Evolutionary conservation across 1,140 invertebrate species (phyloP).

Genomic region (Gryon sp.): DNA sequence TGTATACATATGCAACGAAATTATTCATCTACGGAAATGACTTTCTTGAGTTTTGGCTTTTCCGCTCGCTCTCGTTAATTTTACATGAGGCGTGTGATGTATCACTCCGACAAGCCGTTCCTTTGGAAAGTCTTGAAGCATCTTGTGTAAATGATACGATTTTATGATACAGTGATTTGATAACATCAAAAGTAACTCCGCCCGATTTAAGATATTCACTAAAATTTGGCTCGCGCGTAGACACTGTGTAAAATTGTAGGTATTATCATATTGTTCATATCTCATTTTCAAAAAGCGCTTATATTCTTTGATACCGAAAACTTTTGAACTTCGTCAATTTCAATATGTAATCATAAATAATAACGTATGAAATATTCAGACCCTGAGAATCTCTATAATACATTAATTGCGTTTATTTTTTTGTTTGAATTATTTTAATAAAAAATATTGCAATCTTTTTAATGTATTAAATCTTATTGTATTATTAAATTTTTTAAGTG

Average conservation of each 20-base stretch:
- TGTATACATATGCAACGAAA: constrained; percentile 5
- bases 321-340: constrained; percentile 8
- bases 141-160: background rate
- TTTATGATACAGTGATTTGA: constrained; percentile 10
- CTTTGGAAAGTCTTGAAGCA: constrained; percentile 5
- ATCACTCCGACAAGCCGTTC: constrained; percentile 23
- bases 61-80: constrained; percentile 36
- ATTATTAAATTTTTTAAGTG: too few relatives aligned
- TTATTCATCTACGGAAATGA: constrained; percentile 12
- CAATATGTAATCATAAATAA: too few relatives aligned
- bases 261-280: background rate
- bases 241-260: background rate
- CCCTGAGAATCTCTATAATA: too few relatives aligned
- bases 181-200: constrained; percentile 4
- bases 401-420: too few relatives aligned
- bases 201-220: constrained; percentile 6
- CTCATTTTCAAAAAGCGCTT: too few relatives aligned
- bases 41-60: constrained; percentile 25
- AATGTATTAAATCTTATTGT: too few relatives aligned
- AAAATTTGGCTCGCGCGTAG: constrained; percentile 17
- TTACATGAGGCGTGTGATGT: constrained; percentile 23
- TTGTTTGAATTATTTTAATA: too few relatives aligned
- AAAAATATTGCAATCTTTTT: too few relatives aligned
- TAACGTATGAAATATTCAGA: too few relatives aligned
- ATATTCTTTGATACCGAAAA: constrained; percentile 6